Conservation (phyloP, 2,888 invertebrate genomes). For the Andrena fulva region DNA sequence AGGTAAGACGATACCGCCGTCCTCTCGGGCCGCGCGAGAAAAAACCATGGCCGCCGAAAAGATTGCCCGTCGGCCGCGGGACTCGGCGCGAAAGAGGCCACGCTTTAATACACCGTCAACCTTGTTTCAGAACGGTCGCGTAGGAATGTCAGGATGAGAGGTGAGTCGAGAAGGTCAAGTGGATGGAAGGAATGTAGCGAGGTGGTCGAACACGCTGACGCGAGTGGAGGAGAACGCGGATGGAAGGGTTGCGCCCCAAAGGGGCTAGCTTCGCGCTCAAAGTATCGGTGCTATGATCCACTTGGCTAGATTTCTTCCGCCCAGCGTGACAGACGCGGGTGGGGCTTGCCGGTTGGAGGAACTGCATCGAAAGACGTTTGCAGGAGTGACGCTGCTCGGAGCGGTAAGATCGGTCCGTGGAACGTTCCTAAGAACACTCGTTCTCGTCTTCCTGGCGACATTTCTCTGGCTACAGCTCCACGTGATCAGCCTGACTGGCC, state of each 20-base stretch:
- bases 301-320: background rate
- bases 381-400: slow-evolving; percentile 72
- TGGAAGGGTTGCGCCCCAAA: too few relatives aligned
- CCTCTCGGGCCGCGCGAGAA: background rate
- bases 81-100: background rate
- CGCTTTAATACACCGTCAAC: background rate
- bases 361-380: slow-evolving; percentile 3
- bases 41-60: slow-evolving; percentile 22
- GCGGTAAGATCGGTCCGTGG: slow-evolving; percentile 80
- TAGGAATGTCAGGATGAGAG: slow-evolving; percentile 83
- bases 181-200: background rate
- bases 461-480: slow-evolving; percentile 88
- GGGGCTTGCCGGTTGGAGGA: background rate
- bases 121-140: slow-evolving; percentile 78
- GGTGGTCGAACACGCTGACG: background rate
- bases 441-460: slow-evolving; percentile 86
- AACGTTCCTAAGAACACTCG: slow-evolving; percentile 83
- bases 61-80: background rate
- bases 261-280: background rate
- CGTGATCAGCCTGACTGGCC: slow-evolving; percentile 86
- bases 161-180: slow-evolving; percentile 68
- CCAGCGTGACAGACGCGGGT: background rate
- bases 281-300: background rate
- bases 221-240: too few relatives aligned
- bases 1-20: slow-evolving; percentile 39